Evolutionary conservation across 1,140 invertebrate genomes (phyloP), one percentile per base, ranked within the genome.

Genomic region (Megalonaias nervosa): DNA sequence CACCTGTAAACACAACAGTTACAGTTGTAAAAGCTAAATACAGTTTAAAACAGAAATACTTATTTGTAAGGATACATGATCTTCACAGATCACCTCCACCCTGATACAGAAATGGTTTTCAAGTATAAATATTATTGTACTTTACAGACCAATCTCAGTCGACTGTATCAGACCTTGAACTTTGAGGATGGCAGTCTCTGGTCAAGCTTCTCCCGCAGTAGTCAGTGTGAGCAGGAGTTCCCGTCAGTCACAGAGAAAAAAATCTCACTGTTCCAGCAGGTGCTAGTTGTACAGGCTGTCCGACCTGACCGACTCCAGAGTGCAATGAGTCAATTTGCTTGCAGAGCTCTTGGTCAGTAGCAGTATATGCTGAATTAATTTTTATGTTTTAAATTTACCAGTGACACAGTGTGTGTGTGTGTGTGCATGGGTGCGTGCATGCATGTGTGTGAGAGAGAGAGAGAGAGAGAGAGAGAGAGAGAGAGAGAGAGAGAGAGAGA

Each of bases 231-330:
- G 83, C 89, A 89, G 26, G 90, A 92, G 55, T 89, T 94, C 56
- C 93, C 94, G 65, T 82, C 85, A 31, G 91, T 90, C 14, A 88
- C 93, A 0, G 90, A 93, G 48, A 91, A 91, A 61, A 92, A 92
- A 64, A 82, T 96, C 6, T 93, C 93, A 0, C 90, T 93, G n/a
- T 97, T 98, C 88, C 95, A 98, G 87, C 94, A 95, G 85, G 91
- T 98, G n/a, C 89, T 99, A 1, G 85, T 96, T 0, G 92, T 96
- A 17, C 95, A 97, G 92, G 93, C 95, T 1, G 91, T 97, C 12
- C 92, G 95, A 74, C 96, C 97, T 2, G 97, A 98, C 89, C 90
- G 96, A 65, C 90, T 98, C 15, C 93, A 95, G 65, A 93, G 93
- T 13, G 93, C 94, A 21, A 93, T 98, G 86, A 91, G 92, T 0